Evolutionary conservation across 2,113 vertebrate genomes (phyloP).

Genomic region (Cyprinodon brontotheroides): DNA sequence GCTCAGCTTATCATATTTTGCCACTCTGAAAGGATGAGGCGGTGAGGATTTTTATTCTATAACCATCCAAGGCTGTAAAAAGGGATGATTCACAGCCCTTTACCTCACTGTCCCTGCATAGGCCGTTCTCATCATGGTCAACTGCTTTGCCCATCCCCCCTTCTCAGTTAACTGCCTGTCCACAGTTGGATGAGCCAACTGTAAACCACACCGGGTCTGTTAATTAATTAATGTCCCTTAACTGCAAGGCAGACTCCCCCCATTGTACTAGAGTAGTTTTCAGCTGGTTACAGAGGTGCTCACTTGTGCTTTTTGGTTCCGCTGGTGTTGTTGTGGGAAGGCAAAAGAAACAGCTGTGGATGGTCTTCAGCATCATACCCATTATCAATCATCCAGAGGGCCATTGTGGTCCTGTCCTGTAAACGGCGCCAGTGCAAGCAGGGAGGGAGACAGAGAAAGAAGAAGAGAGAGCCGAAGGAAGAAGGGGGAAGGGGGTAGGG

Average conservation of each 20-base stretch:
- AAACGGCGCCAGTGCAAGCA: slow-evolving; percentile 40
- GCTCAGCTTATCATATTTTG: slow-evolving; percentile 16
- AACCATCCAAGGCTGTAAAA: slow-evolving; percentile 24
- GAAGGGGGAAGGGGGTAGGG: slow-evolving; percentile 48
- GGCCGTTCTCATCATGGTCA: slow-evolving; percentile 44
- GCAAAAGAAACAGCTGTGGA: slow-evolving; percentile 27
- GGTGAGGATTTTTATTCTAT: slow-evolving; percentile 15
- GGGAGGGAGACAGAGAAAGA: slow-evolving; percentile 49
- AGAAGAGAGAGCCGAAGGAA: slow-evolving; percentile 41
- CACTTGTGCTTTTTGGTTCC: slow-evolving; percentile 7
- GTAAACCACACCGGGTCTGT: slow-evolving; percentile 81
- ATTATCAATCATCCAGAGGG: slow-evolving; percentile 71
- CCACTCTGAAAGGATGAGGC: slow-evolving; percentile 13
- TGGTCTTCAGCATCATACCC: slow-evolving; percentile 44
- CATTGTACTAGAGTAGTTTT: slow-evolving; percentile 35
- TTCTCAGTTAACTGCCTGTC: slow-evolving; percentile 55
- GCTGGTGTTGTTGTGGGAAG: slow-evolving; percentile 10
- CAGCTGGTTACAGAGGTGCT: slow-evolving; percentile 35
- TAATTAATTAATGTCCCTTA: slow-evolving; percentile 83
- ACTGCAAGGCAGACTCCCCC: slow-evolving; percentile 52
- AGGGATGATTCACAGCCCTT: slow-evolving; percentile 38
- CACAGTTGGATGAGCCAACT: slow-evolving; percentile 58
- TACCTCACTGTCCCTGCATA: slow-evolving; percentile 41
- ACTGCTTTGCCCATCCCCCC: slow-evolving; percentile 49
- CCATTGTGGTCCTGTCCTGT: slow-evolving; percentile 72